A percentile compares a stretch with the other conserved stretches of the same genome.
phyloP scores from a whole-genome alignment of 2,888 invertebrate genomes.

The Acleris laterana region DNA sequence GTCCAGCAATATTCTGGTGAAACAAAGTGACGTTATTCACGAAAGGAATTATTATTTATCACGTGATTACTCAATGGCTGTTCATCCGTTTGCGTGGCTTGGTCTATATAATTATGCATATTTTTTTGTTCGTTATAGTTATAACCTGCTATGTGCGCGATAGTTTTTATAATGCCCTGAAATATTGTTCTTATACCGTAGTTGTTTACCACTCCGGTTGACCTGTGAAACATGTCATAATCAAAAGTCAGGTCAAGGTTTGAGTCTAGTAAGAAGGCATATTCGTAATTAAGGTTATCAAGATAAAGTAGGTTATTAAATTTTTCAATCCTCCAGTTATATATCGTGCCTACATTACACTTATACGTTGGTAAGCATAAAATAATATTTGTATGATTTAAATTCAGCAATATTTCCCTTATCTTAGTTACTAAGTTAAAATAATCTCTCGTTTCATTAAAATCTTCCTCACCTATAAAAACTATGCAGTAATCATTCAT shows the following conservation, averaged over 20 bases:
- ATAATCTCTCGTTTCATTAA: neutral
- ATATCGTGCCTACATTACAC: neutral
- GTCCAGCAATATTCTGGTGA: no score
- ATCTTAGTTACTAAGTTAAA: neutral
- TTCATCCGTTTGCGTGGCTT: no score
- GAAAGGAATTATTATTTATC: no score
- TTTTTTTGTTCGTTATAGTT: no score
- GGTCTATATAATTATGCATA: no score
- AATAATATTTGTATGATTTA: neutral
- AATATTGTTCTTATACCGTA: no score
- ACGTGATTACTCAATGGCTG: no score
- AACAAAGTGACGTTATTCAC: no score
- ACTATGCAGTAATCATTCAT: neutral
- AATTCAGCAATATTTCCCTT: neutral
- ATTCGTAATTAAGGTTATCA: neutral
- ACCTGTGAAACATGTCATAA: no score
- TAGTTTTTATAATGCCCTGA: no score
- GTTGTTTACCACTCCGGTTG: no score
- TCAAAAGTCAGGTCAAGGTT: neutral
- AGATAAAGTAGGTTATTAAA: neutral
- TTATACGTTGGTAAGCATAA: neutral
- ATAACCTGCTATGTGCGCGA: no score
- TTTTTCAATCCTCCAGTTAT: neutral
- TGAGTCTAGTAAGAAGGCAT: neutral
- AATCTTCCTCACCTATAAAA: neutral